Evolutionary conservation across 30 jellyfish, hydroid and myxozoan genomes (phyloP), one percentile per base, ranked within the genome.

Genomic region (Mastigias papua): DNA sequence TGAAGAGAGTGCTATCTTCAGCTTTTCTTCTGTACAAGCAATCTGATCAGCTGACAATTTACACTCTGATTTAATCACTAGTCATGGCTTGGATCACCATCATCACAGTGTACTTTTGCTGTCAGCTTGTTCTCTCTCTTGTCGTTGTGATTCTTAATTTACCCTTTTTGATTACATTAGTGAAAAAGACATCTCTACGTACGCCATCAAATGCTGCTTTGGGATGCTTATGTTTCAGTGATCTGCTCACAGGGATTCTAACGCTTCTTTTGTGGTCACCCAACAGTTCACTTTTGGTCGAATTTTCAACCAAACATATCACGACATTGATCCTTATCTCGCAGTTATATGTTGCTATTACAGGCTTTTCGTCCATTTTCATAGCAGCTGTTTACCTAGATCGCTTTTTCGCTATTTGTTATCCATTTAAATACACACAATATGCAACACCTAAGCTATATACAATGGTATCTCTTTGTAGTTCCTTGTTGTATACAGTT

Each of bases 331-430:
- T n/a, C n/a, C n/a, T n/a, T n/a, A n/a, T n/a, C n/a, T n/a, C n/a
- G n/a, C n/a, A n/a, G n/a, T n/a, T n/a, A n/a, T n/a, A n/a, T n/a
- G n/a, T n/a, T n/a, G n/a, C n/a, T 4, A 0, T 42, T 0, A 46
- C 74, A 2, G 35, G 42, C 17, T 51, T 70, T 15, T 58, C 60
- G 87, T 76, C 87, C 0, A 31, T 42, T 73, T 76, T 30, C 27
- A 30, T 76, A 30, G 87, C 21, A 13, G 3, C 49, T 1, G 76
- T 76, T 32, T 46, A 72, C 87, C 22, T 49, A 10, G 87, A 76
- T 46, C 42, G 87, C 25, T 76, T 46, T 25, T 8, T 30, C 20
- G 87, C 87, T 1, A 57, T 76, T 13, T 76, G 87, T 51, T 74
- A 76, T 46, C 87, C 87, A 23, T 76, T 16, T 72, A 5, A 22